Evolutionary conservation across 2,797 vertebrate genomes (phyloP).

Genomic region (Neopelma chrysocephalum): DNA sequence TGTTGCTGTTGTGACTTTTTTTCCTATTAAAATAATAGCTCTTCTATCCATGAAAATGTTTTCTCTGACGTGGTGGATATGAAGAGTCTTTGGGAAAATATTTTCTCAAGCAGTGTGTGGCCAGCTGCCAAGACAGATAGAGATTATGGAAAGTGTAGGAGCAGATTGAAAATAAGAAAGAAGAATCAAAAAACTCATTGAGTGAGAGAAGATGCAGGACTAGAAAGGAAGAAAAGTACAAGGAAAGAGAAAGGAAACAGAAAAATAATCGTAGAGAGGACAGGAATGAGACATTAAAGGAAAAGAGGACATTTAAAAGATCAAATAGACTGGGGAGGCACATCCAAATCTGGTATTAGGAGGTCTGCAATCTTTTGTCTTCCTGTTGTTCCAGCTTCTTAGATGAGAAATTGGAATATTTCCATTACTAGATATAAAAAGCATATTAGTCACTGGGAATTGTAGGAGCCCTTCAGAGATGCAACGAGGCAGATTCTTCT

Average conservation of each 20-base stretch:
- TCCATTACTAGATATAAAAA: constrained; percentile 42
- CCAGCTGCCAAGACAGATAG: constrained; percentile 15
- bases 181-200: background rate
- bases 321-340: background rate
- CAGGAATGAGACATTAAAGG: background rate
- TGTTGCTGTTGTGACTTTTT: background rate
- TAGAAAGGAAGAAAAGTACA: background rate
- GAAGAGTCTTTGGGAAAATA: constrained; percentile 35
- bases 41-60: background rate
- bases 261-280: background rate
- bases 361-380: constrained; percentile 16
- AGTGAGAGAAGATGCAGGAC: background rate
- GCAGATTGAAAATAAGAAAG: background rate
- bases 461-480: background rate
- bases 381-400: constrained; percentile 9
- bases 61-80: background rate
- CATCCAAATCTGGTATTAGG: background rate
- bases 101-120: background rate
- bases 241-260: background rate
- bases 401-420: background rate
- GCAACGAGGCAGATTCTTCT: background rate
- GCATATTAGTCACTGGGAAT: constrained; percentile 14
- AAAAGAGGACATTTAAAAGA: background rate
- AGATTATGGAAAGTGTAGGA: background rate
- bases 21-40: background rate